phyloP scores from a whole-genome alignment of 2,888 invertebrate species.

The Oscheius sp. region DNA sequence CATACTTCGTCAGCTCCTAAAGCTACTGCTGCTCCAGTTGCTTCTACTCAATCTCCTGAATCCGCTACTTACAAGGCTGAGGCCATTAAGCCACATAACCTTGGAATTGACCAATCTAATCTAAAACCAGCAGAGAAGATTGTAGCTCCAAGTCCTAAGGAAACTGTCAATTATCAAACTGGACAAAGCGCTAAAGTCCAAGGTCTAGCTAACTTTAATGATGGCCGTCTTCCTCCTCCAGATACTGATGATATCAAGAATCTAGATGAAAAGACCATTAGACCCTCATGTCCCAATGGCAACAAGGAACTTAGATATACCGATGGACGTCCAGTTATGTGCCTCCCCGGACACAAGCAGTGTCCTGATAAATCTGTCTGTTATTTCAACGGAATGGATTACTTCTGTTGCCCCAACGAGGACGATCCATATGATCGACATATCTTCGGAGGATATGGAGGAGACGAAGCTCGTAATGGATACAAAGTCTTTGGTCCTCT shows the following conservation, averaged over 20 bases:
- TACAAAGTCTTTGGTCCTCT: slow-evolving; percentile 64
- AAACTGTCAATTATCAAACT: slow-evolving; percentile 59
- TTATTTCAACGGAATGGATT: slow-evolving; percentile 70
- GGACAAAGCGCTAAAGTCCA: slow-evolving; percentile 32
- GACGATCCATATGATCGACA: slow-evolving; percentile 69
- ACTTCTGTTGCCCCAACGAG: slow-evolving; percentile 68
- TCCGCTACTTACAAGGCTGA: slow-evolving; percentile 45
- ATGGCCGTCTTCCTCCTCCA: slow-evolving; percentile 1
- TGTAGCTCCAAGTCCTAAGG: slow-evolving; percentile 58
- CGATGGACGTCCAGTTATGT: slow-evolving; percentile 64
- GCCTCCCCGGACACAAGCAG: slow-evolving; percentile 68
- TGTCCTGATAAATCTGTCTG: slow-evolving; percentile 67
- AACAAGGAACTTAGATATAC: slow-evolving; percentile 52
- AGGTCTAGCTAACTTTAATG: background rate
- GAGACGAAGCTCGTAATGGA: slow-evolving; percentile 64
- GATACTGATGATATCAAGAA: background rate
- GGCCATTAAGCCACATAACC: slow-evolving; percentile 19
- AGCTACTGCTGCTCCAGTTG: background rate
- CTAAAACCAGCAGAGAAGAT: slow-evolving; percentile 41
- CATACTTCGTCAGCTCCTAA: no score
- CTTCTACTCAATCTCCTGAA: background rate
- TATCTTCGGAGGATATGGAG: slow-evolving; percentile 64
- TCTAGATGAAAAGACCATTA: background rate
- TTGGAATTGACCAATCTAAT: slow-evolving; percentile 19
- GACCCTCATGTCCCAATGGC: slow-evolving; percentile 62